phyloP scores from a whole-genome alignment of 2,888 invertebrate genomes.

The Callosobruchus maculatus region DNA sequence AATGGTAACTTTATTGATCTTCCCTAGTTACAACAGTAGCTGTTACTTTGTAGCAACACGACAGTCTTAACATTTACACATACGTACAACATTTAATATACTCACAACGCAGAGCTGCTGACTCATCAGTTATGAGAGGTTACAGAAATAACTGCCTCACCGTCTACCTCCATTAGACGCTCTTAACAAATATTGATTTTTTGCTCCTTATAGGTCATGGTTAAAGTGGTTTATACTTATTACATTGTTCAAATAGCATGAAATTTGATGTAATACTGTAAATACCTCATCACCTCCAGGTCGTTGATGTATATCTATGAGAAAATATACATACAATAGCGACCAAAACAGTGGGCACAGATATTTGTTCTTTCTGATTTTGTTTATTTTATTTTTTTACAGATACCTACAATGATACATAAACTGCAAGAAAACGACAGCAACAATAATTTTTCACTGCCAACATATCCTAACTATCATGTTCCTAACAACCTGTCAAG shows the following conservation, averaged over 20 bases:
- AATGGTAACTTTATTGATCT: no score
- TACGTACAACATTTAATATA: neutral
- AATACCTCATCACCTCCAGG: no score
- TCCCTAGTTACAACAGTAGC: no score
- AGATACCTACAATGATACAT: constrained; percentile 12
- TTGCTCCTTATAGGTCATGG: neutral
- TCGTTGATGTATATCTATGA: no score
- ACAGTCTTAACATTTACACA: no score
- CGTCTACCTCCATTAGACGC: neutral
- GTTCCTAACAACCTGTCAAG: neutral
- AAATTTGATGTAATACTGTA: neutral
- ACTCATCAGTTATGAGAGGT: neutral
- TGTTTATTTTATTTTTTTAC: constrained; percentile 12
- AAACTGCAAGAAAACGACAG: constrained; percentile 32
- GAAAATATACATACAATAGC: no score
- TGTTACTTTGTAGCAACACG: no score
- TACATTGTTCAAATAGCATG: neutral
- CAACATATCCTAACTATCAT: constrained; percentile 12
- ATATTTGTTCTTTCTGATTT: no score
- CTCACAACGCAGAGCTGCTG: neutral
- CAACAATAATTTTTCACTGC: constrained; percentile 37
- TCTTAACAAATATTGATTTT: neutral
- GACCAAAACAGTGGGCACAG: no score
- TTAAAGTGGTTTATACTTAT: neutral
- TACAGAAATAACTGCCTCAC: neutral